These are phyloP conservation scores for Parapristionchus giblindavisi DNA, from an alignment of 2,888 invertebrate species.

Conservation along the genomic window DNA sequence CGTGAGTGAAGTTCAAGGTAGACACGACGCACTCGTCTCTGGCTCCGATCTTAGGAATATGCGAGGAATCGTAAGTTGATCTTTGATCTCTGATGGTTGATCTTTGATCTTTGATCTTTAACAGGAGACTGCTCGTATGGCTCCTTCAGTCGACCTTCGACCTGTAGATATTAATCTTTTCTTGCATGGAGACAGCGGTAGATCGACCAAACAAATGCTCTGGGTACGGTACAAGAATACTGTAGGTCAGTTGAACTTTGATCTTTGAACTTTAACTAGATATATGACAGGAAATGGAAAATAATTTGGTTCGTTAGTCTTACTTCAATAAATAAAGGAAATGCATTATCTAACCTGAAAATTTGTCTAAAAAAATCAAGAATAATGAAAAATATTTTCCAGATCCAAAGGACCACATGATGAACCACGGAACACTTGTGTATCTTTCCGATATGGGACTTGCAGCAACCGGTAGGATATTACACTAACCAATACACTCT, in stretches of 20 bases:
- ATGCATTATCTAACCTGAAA: no score
- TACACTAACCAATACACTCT: background rate
- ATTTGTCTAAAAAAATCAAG: no score
- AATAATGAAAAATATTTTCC: background rate
- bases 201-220: slow-evolving; percentile 48
- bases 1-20: slow-evolving; percentile 27
- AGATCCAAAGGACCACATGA: slow-evolving; percentile 54
- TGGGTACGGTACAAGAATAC: slow-evolving; percentile 59
- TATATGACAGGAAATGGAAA: background rate
- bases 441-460: slow-evolving; percentile 58
- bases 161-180: slow-evolving; percentile 50
- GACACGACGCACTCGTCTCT: slow-evolving; percentile 47
- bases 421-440: slow-evolving; percentile 57
- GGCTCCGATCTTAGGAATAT: slow-evolving; percentile 52
- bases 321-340: no score
- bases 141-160: slow-evolving; percentile 53
- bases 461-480: slow-evolving; percentile 44
- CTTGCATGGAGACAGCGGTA: slow-evolving; percentile 6
- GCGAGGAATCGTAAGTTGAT: slow-evolving; percentile 45
- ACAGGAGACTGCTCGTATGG: slow-evolving; percentile 52
- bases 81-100: background rate
- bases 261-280: background rate
- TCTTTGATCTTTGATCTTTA: background rate
- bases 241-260: slow-evolving; percentile 43
- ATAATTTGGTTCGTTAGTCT: background rate